Evolutionary conservation across 2,113 vertebrate genomes (phyloP).

Genomic region (Vicugna pacos): DNA sequence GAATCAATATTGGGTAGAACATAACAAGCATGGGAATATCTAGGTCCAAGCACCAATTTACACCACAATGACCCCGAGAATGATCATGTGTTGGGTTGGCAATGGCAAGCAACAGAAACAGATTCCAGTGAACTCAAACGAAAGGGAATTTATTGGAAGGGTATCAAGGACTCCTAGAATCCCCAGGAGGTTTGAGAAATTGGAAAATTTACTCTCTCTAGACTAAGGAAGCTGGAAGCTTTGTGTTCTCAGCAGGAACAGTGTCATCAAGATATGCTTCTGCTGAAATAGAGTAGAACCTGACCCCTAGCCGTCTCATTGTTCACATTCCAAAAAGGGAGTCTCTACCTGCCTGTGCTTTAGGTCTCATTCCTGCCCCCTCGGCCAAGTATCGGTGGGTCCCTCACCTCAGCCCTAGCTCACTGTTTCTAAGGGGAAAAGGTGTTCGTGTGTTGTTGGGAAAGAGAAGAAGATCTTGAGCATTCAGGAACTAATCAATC

Average conservation of each 20-base stretch:
- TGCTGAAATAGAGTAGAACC: background rate
- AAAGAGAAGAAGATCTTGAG: background rate
- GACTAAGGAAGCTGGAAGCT: background rate
- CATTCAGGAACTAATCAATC: constrained; percentile 2
- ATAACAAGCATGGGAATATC: background rate
- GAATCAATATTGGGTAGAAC: background rate
- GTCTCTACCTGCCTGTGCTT: background rate
- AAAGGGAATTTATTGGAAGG: background rate
- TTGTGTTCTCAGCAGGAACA: background rate
- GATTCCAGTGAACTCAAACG: background rate
- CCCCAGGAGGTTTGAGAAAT: background rate
- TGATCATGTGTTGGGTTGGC: background rate
- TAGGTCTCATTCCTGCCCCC: background rate
- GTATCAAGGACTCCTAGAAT: background rate
- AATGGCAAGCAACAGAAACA: background rate
- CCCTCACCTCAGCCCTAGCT: background rate
- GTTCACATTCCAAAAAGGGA: background rate
- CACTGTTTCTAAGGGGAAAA: fast-evolving
- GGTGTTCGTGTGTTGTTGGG: background rate
- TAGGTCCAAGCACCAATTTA: background rate
- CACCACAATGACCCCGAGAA: background rate
- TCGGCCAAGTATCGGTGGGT: background rate
- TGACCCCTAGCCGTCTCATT: background rate
- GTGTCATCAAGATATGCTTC: background rate
- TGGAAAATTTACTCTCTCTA: background rate